Conservation (phyloP, 2,113 vertebrate genomes). For the Chlorodrepanis virens region DNA sequence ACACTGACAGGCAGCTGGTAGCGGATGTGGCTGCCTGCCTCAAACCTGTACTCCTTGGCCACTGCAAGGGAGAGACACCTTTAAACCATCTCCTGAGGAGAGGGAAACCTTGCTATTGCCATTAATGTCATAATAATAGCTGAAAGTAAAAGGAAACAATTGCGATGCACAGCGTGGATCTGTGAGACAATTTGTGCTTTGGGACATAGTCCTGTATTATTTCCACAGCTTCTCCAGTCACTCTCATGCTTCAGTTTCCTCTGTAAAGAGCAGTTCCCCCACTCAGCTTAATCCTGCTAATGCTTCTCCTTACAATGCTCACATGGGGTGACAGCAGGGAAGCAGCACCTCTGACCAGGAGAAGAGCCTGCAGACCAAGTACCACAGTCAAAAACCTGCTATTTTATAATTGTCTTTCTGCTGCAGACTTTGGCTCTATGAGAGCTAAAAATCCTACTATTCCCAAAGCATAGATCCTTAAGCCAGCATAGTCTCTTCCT, state of each 20-base stretch:
- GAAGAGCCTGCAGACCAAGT: neutral
- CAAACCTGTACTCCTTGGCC: slow-evolving; percentile 80
- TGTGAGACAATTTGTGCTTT: neutral
- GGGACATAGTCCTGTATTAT: neutral
- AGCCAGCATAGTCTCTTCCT: neutral
- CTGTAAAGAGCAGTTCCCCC: neutral
- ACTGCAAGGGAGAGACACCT: slow-evolving; percentile 60
- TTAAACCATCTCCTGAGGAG: neutral
- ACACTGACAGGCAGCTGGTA: slow-evolving; percentile 73
- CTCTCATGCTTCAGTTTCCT: neutral
- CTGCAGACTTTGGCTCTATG: neutral
- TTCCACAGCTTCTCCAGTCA: neutral
- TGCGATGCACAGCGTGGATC: neutral
- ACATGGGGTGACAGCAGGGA: neutral
- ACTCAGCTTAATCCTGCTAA: neutral
- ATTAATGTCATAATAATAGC: neutral
- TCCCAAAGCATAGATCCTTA: neutral
- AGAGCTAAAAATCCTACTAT: neutral
- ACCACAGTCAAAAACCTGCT: neutral
- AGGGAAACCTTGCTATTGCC: neutral
- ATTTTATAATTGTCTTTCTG: neutral
- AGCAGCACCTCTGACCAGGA: neutral
- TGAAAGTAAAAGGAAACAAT: neutral
- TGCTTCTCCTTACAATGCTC: neutral
- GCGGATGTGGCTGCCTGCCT: slow-evolving; percentile 77